Evolutionary conservation across 2,797 vertebrate genomes (phyloP), one percentile per base, ranked within the genome.

Genomic region (Labroides dimidiatus): DNA sequence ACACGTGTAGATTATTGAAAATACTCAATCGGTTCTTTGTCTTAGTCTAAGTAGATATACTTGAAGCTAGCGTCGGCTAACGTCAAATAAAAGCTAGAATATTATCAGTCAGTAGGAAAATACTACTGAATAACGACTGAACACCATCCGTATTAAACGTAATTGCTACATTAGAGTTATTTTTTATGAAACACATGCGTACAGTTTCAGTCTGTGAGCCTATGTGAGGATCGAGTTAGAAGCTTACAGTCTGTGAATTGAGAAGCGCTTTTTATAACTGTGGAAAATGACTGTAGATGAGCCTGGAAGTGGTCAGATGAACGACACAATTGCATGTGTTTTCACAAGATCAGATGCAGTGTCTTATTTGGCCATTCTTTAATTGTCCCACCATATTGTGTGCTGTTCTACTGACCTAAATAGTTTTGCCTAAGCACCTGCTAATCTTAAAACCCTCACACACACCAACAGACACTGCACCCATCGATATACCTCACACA

Each of bases 31-130:
- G 7, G 30, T 8, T 4, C 8, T 33, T 8, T 33, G 30, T 33
- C 4, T 33, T 1, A 33, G 5, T 4, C 24, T 27, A 33, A 64
- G 30, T 41, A 47, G 41, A 20, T 20, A 16, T 47, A 17, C 43
- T 21, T 4, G 63, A 12, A 68, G 65, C 54, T 71, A 1, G 14
- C 13, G 2, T 37, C 43, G 51, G 66, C 63, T 50, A 42, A 42
- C 47, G 20, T 20, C 21, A 67, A 41, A 36, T 33, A 33, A 53
- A 37, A 39, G 44, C 6, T 21, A 27, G 24, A 27, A 27, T 6
- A 60, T 15, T 48, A 37, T 0, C n/a, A 45, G 8, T 45, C 19
- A 53, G 5, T 55, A 20, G 37, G 39, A 33, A 33, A 33, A 21
- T 19, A 33, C 6, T 33, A 33, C 8, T 27, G 3, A 27, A 27